These are phyloP conservation scores for Anguilla obscura DNA, from an alignment of 2,797 vertebrate genomes.

Conservation along the genomic window DNA sequence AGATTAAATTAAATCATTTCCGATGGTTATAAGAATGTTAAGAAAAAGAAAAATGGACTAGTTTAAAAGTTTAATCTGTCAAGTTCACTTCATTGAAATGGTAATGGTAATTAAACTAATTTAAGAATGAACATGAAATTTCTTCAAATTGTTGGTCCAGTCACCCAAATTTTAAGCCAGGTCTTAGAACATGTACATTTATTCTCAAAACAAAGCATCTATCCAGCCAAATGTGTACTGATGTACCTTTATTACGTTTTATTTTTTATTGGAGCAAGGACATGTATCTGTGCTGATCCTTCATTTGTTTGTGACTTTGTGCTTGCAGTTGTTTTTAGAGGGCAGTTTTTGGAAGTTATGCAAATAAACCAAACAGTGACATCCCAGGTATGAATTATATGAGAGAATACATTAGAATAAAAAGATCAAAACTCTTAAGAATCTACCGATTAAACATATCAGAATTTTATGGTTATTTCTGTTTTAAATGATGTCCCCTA, in stretches of 20 bases:
- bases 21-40: neutral
- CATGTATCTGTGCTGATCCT: neutral
- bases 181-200: neutral
- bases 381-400: neutral
- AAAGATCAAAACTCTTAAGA: neutral
- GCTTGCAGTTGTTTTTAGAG: neutral
- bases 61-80: neutral
- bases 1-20: neutral
- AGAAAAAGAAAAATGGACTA: neutral
- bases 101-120: neutral
- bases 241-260: neutral
- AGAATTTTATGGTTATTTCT: neutral
- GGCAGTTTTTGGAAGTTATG: slow-evolving; percentile 7
- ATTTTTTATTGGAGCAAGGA: neutral
- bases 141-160: neutral
- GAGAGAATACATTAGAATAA: neutral
- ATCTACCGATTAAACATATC: neutral
- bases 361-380: neutral
- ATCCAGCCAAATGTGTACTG: neutral
- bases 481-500: slow-evolving; percentile 1
- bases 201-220: neutral
- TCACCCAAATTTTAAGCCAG: neutral
- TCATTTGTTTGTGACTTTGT: neutral
- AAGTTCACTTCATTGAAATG: neutral
- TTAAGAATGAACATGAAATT: neutral